phyloP scores from a whole-genome alignment of 2,888 invertebrate species.

The Zaprionus bogoriensis region DNA sequence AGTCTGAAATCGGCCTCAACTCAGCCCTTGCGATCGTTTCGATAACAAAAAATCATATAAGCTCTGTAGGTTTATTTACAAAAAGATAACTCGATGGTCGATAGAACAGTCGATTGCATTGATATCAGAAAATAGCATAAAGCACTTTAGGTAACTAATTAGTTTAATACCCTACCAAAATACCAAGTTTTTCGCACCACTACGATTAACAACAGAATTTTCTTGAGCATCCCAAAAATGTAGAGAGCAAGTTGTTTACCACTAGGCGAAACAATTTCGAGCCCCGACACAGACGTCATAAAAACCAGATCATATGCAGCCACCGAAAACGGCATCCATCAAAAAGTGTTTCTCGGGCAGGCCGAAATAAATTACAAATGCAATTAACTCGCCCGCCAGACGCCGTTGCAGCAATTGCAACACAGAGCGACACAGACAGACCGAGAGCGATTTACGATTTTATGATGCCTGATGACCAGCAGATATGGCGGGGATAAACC shows the following conservation, averaged over 20 bases:
- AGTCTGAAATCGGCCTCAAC: not conserved
- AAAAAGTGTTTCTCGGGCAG: not conserved
- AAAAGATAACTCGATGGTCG: not conserved
- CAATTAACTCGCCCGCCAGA: constrained; percentile 28
- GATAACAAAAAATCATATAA: not conserved
- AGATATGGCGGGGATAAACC: constrained; percentile 41
- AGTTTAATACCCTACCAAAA: no score
- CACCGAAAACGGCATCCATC: constrained; percentile 1
- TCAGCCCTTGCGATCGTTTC: not conserved
- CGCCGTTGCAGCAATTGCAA: not conserved
- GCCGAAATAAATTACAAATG: constrained; percentile 21
- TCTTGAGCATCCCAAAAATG: no score
- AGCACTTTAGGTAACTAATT: no score
- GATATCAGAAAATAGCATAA: not conserved
- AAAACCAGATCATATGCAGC: constrained; percentile 1
- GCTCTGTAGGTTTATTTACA: not conserved
- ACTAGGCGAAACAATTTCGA: not conserved
- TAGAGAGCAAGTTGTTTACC: not conserved
- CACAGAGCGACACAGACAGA: constrained; percentile 17
- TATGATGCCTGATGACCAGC: constrained; percentile 20
- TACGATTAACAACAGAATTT: no score
- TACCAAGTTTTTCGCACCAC: no score
- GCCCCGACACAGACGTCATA: not conserved
- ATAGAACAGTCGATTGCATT: not conserved
- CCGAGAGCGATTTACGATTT: constrained; percentile 20